These are phyloP conservation scores for Equus przewalskii DNA, from an alignment of 2,113 vertebrate genomes.

Conservation along the genomic window DNA sequence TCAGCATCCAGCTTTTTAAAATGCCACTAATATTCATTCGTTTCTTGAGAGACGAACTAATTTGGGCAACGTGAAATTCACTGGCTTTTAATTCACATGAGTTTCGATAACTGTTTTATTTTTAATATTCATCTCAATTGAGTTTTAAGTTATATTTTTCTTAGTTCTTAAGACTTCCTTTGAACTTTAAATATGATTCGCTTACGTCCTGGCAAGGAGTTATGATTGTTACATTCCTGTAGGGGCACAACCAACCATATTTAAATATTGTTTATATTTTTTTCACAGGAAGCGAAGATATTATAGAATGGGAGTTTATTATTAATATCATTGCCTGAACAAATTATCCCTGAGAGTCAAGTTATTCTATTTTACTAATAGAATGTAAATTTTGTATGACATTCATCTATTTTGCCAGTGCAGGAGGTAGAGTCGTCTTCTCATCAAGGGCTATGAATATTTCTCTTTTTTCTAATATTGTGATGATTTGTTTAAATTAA, in stretches of 20 bases:
- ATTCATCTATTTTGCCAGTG: background rate
- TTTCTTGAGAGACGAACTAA: background rate
- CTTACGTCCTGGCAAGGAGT: background rate
- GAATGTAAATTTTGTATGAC: background rate
- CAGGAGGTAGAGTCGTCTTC: background rate
- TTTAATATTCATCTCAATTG: background rate
- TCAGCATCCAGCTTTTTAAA: background rate
- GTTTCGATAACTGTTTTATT: background rate
- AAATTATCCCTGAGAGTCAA: background rate
- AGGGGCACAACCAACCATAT: background rate
- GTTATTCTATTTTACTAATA: background rate
- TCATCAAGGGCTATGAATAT: background rate
- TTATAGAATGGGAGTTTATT: background rate
- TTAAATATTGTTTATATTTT: background rate
- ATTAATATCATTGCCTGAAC: background rate
- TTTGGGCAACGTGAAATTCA: background rate
- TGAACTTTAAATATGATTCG: slow-evolving; percentile 9
- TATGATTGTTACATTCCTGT: background rate
- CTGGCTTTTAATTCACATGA: background rate
- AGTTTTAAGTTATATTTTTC: slow-evolving; percentile 23
- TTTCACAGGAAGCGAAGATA: background rate
- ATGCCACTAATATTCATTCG: background rate
- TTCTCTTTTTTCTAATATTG: background rate
- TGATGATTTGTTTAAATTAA: background rate
- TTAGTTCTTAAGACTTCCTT: background rate